Base-by-base conservation (phyloP, 2,797 vertebrate species). In the Muraenolepis orangiensis region DNA sequence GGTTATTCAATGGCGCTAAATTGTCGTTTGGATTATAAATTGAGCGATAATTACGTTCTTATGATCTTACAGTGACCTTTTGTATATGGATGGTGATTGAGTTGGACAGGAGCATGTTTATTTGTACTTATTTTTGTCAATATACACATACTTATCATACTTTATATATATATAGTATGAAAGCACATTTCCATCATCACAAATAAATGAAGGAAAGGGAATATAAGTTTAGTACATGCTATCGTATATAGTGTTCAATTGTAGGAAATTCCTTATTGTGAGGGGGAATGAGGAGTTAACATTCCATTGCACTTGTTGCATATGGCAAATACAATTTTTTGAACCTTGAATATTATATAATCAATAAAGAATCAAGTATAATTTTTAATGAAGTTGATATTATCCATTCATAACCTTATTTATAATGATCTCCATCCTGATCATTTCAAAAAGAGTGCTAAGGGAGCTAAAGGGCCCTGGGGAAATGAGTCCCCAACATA, bases 1-100 rank as follows among this genome's bases (percentile, higher is more conserved):
- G 81, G 68, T 81, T 36, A 91, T 72, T 83, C 82, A 80, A 73
- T 82, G 78, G 84, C 82, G 67, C 85, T 40, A 31, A 66, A 68
- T 76, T 71, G 72, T 77, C 64, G 70, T 57, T 74, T 74, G 34
- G 34, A 76, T 75, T 66, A 23, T 38, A 70, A 23, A 40, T 38
- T 26, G 31, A 67, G 61, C 36, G 70, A 79, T 73, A 69, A 70
- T 72, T 69, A 74, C 20, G 69, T 73, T 66, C 46, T 66, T 6
- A 40, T 26, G 30, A 70, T 57, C 51, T 69, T 67, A 73, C 32
- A 73, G 69, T 71, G 13, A 51, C 70, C 42, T 46, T 16, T 28
- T 46, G 16, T 14, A 36, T 30, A 40, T 1, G 7, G 42, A 26
- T n/a, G n/a, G 28, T 42, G 70, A 71, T 28, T 28, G 14, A 66